Percentiles rank a stretch among this genome's conserved stretches.
These are phyloP conservation scores for Ceratosolen fusciceps DNA, from an alignment of 1,140 invertebrate genomes.

Conservation along the genomic window DNA sequence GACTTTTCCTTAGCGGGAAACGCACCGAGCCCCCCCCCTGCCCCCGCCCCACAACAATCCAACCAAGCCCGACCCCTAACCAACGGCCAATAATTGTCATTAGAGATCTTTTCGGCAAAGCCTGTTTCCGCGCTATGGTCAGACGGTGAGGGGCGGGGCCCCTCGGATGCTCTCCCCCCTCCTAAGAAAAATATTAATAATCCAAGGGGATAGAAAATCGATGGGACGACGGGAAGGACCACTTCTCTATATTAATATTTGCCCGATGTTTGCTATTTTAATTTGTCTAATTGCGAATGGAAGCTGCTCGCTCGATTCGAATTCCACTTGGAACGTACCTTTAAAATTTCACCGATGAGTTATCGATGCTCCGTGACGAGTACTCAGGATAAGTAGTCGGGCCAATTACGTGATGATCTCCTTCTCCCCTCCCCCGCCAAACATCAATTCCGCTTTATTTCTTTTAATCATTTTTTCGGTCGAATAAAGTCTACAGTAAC, in stretches of 20 bases:
- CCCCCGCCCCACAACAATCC: too few species aligned
- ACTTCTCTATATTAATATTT: too few species aligned
- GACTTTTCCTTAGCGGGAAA: constrained; percentile 26
- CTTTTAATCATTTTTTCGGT: background rate
- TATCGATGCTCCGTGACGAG: background rate
- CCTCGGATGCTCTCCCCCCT: too few species aligned
- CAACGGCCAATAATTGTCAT: too few species aligned
- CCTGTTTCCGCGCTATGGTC: too few species aligned
- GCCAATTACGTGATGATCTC: too few species aligned
- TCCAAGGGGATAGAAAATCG: background rate
- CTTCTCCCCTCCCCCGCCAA: too few species aligned
- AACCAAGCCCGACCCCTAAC: too few species aligned
- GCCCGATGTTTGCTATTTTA: background rate
- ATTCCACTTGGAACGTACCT: background rate
- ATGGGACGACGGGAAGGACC: too few species aligned
- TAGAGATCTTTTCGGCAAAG: too few species aligned
- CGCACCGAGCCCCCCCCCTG: background rate
- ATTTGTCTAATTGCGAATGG: background rate
- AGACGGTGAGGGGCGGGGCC: too few species aligned
- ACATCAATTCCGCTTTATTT: background rate
- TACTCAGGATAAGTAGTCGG: too few species aligned
- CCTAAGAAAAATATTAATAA: background rate
- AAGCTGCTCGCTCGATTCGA: background rate
- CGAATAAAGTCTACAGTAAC: background rate
- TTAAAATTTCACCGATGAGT: background rate